These are phyloP conservation scores for Heteropelma amictum DNA, from an alignment of 2,888 invertebrate genomes.

Conservation along the genomic window DNA sequence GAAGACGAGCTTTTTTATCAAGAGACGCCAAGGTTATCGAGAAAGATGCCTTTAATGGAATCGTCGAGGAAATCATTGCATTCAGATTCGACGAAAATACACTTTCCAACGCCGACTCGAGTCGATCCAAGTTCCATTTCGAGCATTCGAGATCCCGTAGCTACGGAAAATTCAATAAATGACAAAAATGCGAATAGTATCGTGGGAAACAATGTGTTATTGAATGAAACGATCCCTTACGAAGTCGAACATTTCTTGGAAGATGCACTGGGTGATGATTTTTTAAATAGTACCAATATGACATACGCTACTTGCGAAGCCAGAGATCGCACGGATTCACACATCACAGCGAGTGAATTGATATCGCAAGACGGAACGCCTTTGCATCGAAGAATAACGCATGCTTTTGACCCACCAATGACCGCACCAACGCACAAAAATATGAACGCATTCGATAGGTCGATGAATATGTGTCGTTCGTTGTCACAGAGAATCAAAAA, in stretches of 20 bases:
- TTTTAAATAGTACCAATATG: constrained; percentile 54
- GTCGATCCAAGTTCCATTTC: constrained; percentile 55
- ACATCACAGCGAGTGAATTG: constrained; percentile 56
- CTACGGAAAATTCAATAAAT: constrained; percentile 18
- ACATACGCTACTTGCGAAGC: constrained; percentile 47
- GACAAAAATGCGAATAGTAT: no score
- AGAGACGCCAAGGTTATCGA: constrained; percentile 40
- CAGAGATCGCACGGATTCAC: constrained; percentile 49
- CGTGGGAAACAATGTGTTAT: background rate
- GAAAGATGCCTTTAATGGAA: constrained; percentile 61
- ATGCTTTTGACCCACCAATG: constrained; percentile 25
- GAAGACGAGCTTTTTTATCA: constrained; percentile 29
- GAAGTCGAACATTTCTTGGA: constrained; percentile 64
- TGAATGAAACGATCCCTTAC: constrained; percentile 42
- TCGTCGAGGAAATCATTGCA: constrained; percentile 61
- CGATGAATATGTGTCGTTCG: constrained; percentile 59
- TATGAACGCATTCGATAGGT: constrained; percentile 56
- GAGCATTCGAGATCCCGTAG: constrained; percentile 42
- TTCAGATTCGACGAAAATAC: constrained; percentile 44
- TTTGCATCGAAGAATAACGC: constrained; percentile 23
- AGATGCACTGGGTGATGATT: constrained; percentile 64
- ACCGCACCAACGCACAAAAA: constrained; percentile 42
- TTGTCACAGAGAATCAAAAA: constrained; percentile 60
- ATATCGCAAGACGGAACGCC: constrained; percentile 59
- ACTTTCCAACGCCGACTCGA: constrained; percentile 44